Conservation (phyloP, 2,888 invertebrate species). For the Acanthosepion pharaonis region DNA sequence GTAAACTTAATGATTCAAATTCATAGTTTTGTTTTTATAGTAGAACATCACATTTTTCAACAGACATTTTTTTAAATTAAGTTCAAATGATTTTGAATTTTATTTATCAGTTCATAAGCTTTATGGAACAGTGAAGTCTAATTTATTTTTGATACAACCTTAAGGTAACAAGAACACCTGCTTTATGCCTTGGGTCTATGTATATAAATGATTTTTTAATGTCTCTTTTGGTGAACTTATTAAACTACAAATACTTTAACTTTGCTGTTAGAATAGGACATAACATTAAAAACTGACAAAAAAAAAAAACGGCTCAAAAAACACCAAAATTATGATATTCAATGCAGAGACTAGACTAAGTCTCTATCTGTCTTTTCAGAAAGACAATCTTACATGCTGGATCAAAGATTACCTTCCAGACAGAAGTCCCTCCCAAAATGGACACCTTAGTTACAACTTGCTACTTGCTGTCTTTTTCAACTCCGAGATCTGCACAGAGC, state of each 20-base stretch:
- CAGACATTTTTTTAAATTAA: too few relatives aligned
- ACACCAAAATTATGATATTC: background rate
- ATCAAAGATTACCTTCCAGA: background rate
- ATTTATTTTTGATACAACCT: too few relatives aligned
- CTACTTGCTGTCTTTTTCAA: conserved; percentile 33
- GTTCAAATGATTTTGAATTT: too few relatives aligned
- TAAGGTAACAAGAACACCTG: too few relatives aligned
- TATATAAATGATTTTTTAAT: too few relatives aligned
- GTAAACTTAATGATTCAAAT: too few relatives aligned
- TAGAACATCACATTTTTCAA: too few relatives aligned
- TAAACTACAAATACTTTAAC: background rate
- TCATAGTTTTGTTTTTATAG: too few relatives aligned
- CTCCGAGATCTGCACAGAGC: background rate
- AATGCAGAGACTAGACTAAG: background rate
- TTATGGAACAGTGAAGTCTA: too few relatives aligned
- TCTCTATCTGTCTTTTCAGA: background rate
- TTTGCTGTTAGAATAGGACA: background rate
- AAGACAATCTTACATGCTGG: background rate
- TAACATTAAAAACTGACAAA: background rate
- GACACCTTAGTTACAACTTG: background rate
- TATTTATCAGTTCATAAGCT: too few relatives aligned
- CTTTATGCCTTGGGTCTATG: too few relatives aligned
- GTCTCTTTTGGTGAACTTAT: too few relatives aligned
- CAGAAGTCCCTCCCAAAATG: background rate
- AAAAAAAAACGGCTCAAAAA: background rate